Conservation (phyloP, 2,888 invertebrate genomes). For the Corythucha ciliata region DNA sequence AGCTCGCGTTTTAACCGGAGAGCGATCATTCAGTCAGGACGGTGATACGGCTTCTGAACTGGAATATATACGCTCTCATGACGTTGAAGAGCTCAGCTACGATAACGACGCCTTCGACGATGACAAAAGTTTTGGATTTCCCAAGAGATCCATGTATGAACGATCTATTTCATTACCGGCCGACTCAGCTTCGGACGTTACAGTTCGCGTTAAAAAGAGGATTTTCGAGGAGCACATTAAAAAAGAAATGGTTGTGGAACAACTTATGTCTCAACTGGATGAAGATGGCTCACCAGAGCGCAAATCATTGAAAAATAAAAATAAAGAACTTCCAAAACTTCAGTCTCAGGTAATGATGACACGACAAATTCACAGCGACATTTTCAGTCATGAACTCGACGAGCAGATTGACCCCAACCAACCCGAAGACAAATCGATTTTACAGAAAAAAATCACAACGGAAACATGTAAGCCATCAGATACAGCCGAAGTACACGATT, state of each 20-base stretch:
- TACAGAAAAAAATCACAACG: conserved; percentile 18
- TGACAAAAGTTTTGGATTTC: conserved; percentile 35
- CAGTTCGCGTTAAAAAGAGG: conserved; percentile 48
- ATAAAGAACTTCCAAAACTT: conserved; percentile 35
- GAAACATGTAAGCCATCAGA: conserved; percentile 1
- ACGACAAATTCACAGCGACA: conserved; percentile 37
- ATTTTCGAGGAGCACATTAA: conserved; percentile 53
- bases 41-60: conserved; percentile 36
- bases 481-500: conserved; percentile 35
- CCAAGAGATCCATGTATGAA: conserved; percentile 42
- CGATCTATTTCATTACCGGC: conserved; percentile 46
- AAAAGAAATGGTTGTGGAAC: conserved; percentile 49
- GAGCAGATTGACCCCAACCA: conserved; percentile 36
- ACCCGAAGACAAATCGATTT: conserved; percentile 35
- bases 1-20: conserved; percentile 33
- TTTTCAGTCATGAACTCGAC: conserved; percentile 36
- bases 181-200: conserved; percentile 45
- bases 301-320: conserved; percentile 40
- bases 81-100: conserved; percentile 29
- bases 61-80: conserved; percentile 33
- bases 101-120: conserved; percentile 42
- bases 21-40: conserved; percentile 27
- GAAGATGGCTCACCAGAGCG: conserved; percentile 45
- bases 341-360: conserved; percentile 34
- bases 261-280: conserved; percentile 45